phyloP scores from a whole-genome alignment of 1,140 invertebrate species.

The Papilio xuthus region DNA sequence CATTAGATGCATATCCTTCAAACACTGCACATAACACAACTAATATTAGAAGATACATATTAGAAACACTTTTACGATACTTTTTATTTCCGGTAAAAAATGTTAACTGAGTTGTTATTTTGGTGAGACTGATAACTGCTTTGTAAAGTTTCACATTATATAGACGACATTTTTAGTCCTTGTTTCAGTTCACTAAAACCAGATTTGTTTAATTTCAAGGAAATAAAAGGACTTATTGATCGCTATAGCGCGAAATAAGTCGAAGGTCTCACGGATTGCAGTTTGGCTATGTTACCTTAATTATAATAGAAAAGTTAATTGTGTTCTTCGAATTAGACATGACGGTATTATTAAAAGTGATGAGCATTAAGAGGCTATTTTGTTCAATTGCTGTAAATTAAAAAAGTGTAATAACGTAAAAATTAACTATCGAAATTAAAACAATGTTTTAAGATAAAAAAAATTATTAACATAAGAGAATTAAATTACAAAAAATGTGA shows the following conservation, averaged over 20 bases:
- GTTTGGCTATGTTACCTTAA: background rate
- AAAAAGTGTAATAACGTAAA: background rate
- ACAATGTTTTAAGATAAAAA: background rate
- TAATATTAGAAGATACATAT: background rate
- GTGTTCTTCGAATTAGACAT: background rate
- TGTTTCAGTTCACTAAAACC: constrained; percentile 4
- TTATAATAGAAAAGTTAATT: background rate
- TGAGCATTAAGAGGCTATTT: background rate
- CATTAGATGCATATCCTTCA: background rate
- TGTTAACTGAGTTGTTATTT: constrained; percentile 7
- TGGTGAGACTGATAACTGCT: constrained; percentile 1
- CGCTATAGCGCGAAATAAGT: background rate
- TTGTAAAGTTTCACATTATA: constrained; percentile 11
- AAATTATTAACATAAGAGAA: too few relatives aligned
- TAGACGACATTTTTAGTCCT: background rate
- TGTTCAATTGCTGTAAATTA: background rate
- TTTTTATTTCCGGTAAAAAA: background rate
- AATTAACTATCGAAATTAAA: background rate
- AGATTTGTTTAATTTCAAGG: constrained; percentile 2
- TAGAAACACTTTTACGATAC: background rate
- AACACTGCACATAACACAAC: constrained; percentile 3
- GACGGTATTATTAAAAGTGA: background rate
- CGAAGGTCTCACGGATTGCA: background rate
- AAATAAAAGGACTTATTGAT: constrained; percentile 10
- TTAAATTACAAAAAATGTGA: too few relatives aligned